These are phyloP conservation scores for Cyclopterus lumpus DNA, from an alignment of 2,797 vertebrate species.

Conservation along the genomic window DNA sequence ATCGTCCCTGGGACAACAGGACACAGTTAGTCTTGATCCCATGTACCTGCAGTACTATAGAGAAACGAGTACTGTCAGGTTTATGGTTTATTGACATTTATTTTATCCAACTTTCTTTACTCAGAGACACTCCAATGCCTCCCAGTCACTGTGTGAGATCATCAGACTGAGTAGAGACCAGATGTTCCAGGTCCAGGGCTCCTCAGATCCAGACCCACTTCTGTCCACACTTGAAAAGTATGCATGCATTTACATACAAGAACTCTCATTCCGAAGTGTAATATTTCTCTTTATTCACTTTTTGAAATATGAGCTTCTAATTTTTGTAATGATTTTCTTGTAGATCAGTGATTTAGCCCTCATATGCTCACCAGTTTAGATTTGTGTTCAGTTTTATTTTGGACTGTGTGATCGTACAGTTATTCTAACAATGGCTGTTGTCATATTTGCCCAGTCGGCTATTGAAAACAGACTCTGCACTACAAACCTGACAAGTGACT, in stretches of 20 bases:
- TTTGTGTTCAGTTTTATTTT: neutral
- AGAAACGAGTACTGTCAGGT: neutral
- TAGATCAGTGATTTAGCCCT: neutral
- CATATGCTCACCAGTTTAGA: neutral
- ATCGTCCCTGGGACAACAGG: neutral
- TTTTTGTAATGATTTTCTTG: neutral
- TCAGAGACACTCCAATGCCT: constrained; percentile 98
- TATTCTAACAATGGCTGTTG: neutral
- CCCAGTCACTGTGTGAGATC: constrained; percentile 98
- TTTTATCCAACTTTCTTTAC: constrained; percentile 34
- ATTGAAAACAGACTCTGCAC: neutral
- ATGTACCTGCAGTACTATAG: neutral
- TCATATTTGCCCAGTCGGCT: neutral
- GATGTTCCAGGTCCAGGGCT: constrained; percentile 98
- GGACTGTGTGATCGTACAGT: neutral
- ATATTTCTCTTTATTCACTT: neutral
- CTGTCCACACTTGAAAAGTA: constrained; percentile 98
- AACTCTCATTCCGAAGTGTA: neutral
- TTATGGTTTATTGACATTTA: neutral
- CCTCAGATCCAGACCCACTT: constrained; percentile 94
- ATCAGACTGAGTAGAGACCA: constrained; percentile 99
- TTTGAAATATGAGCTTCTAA: neutral
- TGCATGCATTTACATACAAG: neutral
- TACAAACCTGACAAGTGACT: neutral
- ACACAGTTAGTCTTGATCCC: neutral